phyloP scores from a whole-genome alignment of 2,113 vertebrate genomes.

The Phyllopteryx taeniolatus region DNA sequence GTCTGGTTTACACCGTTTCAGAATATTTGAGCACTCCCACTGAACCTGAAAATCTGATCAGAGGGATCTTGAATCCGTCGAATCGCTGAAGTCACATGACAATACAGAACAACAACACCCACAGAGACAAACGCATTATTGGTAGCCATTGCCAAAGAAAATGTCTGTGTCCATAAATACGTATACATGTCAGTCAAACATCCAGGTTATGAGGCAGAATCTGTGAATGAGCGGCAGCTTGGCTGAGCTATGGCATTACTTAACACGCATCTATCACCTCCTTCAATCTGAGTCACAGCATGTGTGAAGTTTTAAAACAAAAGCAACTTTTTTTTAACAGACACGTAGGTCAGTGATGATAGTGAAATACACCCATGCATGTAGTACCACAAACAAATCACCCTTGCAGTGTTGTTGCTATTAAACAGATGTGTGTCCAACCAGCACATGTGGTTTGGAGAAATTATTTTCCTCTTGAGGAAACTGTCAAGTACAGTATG shows the following conservation, averaged over 20 bases:
- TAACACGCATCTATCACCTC: constrained; percentile 2
- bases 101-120: constrained; percentile 37
- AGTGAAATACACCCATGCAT: neutral
- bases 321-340: constrained; percentile 13
- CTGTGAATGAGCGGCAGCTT: neutral
- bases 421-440: constrained; percentile 43
- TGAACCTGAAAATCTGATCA: constrained; percentile 18
- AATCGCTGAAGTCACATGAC: constrained; percentile 38
- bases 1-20: constrained; percentile 9
- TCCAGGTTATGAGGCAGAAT: neutral
- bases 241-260: neutral
- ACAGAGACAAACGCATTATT: constrained; percentile 43
- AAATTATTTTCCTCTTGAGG: constrained; percentile 41
- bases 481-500: constrained; percentile 33
- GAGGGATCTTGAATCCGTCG: constrained; percentile 31
- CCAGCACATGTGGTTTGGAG: constrained; percentile 42
- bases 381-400: constrained; percentile 25
- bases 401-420: constrained; percentile 14
- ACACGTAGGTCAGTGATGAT: neutral
- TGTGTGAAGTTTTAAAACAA: neutral
- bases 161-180: constrained; percentile 52
- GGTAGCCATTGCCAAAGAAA: constrained; percentile 52
- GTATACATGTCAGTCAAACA: constrained; percentile 27
- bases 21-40: neutral
- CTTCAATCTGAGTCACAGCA: neutral